Evolutionary conservation across 2,113 vertebrate species (phyloP).

Genomic region (Xenus cinereus): DNA sequence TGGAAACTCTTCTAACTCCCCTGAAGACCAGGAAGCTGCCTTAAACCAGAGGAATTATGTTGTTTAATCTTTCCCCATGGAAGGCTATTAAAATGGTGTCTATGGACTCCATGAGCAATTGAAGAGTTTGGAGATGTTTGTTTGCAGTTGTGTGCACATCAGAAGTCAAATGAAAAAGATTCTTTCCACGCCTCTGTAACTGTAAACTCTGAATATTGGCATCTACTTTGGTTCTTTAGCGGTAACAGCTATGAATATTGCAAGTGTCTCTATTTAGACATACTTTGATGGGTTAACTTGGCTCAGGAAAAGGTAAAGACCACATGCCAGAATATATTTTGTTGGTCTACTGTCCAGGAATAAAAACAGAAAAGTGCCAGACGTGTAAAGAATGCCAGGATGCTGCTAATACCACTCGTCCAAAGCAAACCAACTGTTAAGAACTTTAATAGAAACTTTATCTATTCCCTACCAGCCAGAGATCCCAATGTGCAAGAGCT

Average conservation of each 20-base stretch:
- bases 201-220: neutral
- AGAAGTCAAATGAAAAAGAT: neutral
- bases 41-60: neutral
- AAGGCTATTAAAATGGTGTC: neutral
- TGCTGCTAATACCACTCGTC: neutral
- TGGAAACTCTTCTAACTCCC: neutral
- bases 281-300: neutral
- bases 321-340: neutral
- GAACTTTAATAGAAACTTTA: neutral
- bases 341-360: constrained; percentile 4
- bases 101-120: neutral
- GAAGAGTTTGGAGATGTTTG: neutral
- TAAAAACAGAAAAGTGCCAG: constrained; percentile 1
- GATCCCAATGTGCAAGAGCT: neutral
- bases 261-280: neutral
- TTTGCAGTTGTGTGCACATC: neutral
- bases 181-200: neutral
- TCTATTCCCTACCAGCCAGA: constrained; percentile 2
- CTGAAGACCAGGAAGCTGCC: neutral
- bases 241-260: neutral
- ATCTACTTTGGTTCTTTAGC: neutral
- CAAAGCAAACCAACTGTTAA: constrained; percentile 9
- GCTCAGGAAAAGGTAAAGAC: neutral
- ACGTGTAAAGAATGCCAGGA: neutral
- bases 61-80: neutral